A percentile compares a stretch with the other conserved stretches of the same genome.
phyloP scores from a whole-genome alignment of 92 coral and sea anemone species.

The Palythoa grandiflora region DNA sequence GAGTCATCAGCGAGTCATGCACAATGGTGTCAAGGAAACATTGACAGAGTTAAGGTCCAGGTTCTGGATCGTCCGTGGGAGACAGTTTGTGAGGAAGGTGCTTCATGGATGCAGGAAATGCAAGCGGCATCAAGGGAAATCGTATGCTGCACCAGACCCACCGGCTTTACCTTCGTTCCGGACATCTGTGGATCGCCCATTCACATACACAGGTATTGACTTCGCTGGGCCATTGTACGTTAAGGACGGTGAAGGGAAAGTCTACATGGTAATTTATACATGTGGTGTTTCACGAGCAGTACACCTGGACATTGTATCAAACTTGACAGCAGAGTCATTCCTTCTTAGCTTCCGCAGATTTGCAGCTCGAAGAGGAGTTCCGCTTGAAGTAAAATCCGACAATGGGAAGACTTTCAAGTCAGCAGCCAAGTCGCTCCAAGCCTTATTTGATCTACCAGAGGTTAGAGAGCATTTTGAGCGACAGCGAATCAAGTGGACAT shows the following conservation, averaged over 20 bases:
- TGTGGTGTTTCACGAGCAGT: constrained; percentile 33
- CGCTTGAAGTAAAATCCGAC: constrained; percentile 24
- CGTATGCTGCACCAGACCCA: constrained; percentile 28
- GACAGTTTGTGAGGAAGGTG: constrained; percentile 49
- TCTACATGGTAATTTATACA: constrained; percentile 5
- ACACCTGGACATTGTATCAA: constrained; percentile 39
- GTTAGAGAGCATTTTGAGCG: constrained; percentile 31
- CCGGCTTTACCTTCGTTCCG: constrained; percentile 38
- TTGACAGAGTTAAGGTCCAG: not conserved
- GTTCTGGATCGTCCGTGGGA: constrained; percentile 57
- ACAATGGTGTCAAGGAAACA: constrained; percentile 46
- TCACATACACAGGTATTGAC: no score
- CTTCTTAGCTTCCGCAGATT: constrained; percentile 34
- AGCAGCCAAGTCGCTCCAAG: constrained; percentile 18
- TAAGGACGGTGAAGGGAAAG: constrained; percentile 11
- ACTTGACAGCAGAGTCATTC: constrained; percentile 46
- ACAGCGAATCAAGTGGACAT: constrained; percentile 35
- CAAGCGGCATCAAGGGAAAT: constrained; percentile 46
- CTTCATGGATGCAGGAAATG: constrained; percentile 39
- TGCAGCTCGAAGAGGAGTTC: constrained; percentile 44
- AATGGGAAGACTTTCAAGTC: constrained; percentile 48
- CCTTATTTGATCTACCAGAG: constrained; percentile 21
- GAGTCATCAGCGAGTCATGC: constrained; percentile 46
- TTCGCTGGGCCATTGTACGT: constrained; percentile 52
- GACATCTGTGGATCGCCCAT: no score